A percentile compares a stretch with the other conserved stretches of the same genome.
phyloP scores from a whole-genome alignment of 64 coral and sea anemone species.

The Montipora efflorescens region DNA sequence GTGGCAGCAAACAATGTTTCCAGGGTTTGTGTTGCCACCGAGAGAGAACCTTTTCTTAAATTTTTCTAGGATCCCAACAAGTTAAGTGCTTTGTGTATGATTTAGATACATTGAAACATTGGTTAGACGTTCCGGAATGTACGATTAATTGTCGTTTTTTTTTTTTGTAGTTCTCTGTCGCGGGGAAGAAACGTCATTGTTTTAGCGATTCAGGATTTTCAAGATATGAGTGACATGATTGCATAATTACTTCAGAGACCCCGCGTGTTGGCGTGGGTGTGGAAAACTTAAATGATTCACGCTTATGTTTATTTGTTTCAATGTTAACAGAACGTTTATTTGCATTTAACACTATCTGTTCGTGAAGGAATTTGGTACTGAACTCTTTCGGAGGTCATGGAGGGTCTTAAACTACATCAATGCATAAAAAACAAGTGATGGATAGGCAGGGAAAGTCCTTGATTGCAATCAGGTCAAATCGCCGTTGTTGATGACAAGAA shows the following conservation, averaged over 20 bases:
- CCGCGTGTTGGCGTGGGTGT: not conserved
- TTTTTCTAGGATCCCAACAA: not conserved
- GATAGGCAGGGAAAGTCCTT: not conserved
- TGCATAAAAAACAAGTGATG: not conserved
- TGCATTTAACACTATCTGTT: not conserved
- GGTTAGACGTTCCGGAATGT: not conserved
- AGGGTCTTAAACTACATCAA: not conserved
- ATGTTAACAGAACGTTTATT: not conserved
- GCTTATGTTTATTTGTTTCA: not conserved
- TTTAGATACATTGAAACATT: not conserved
- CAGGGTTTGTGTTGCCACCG: not conserved
- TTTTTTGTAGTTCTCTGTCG: not conserved
- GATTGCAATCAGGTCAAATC: not conserved
- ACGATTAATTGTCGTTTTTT: not conserved
- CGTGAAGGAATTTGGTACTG: constrained; percentile 10
- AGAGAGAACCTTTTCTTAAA: not conserved
- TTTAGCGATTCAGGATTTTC: not conserved
- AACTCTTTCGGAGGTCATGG: not conserved
- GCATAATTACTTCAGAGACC: not conserved
- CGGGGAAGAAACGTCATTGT: not conserved
- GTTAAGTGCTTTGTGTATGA: not conserved
- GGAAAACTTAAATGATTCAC: not conserved
- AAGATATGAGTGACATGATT: not conserved
- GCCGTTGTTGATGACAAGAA: not conserved
- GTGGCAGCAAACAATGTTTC: not conserved